These are phyloP conservation scores for Archivesica marissinica DNA, from an alignment of 1,140 invertebrate genomes.

Conservation along the genomic window DNA sequence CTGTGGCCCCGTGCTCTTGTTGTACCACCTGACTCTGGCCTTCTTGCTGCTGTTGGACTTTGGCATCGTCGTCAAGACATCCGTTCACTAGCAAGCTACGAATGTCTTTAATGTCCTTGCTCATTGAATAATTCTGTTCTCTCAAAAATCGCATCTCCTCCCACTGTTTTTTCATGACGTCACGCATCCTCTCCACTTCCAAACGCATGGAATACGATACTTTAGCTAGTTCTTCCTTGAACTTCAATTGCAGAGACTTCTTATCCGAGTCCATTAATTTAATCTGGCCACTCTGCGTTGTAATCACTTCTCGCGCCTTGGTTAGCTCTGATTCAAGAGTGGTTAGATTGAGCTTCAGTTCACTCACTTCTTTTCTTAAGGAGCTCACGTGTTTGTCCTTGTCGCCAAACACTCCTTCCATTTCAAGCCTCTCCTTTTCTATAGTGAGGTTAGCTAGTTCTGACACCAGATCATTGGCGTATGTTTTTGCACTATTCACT, in stretches of 20 bases:
- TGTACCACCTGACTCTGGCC: conserved; percentile 17
- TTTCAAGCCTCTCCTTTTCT: conserved; percentile 59
- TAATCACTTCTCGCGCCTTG: conserved; percentile 71
- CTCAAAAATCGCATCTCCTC: conserved; percentile 72
- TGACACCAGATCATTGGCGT: conserved; percentile 65
- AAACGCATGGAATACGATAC: conserved; percentile 67
- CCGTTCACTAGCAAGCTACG: conserved; percentile 65
- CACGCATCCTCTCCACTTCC: conserved; percentile 74
- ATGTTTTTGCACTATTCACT: conserved; percentile 65
- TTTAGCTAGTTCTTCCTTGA: conserved; percentile 72
- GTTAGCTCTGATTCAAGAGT: conserved; percentile 70
- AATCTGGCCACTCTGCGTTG: conserved; percentile 67
- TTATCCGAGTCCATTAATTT: conserved; percentile 72
- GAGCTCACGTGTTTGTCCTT: conserved; percentile 61
- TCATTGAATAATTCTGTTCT: conserved; percentile 72
- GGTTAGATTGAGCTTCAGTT: conserved; percentile 66
- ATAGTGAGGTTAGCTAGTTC: conserved; percentile 49
- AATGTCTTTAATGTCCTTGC: conserved; percentile 72
- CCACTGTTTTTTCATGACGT: conserved; percentile 75
- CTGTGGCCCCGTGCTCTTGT: background rate
- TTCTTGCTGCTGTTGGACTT: conserved; percentile 19
- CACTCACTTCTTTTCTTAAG: conserved; percentile 64
- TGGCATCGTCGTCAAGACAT: conserved; percentile 55
- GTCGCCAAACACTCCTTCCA: conserved; percentile 53
- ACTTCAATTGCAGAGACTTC: conserved; percentile 69